Conservation (phyloP, 2,113 vertebrate genomes). For the Xenotilapia flavipinnis region DNA sequence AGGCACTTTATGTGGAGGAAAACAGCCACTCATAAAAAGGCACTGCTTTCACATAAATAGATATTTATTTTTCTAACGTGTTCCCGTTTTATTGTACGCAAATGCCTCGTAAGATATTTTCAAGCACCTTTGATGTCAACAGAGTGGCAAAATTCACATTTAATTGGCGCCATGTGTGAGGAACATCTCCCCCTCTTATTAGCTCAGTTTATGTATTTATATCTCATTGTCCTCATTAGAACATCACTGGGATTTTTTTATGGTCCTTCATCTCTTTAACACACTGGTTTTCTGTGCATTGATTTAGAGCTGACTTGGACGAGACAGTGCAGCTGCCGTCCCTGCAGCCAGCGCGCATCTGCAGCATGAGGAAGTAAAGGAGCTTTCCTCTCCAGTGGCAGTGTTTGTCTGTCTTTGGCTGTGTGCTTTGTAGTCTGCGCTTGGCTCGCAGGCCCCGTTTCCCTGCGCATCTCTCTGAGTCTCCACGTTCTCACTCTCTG, state of each 20-base stretch:
- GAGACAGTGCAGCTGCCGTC: constrained; percentile 11
- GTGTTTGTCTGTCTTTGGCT: constrained; percentile 14
- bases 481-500: not conserved
- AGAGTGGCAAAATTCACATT: constrained; percentile 12
- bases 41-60: constrained; percentile 5
- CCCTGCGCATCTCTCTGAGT: not conserved
- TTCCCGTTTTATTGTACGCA: constrained; percentile 31
- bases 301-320: not conserved
- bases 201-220: constrained; percentile 33
- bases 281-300: not conserved
- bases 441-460: not conserved
- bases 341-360: not conserved
- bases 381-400: constrained; percentile 24
- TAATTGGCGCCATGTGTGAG: constrained; percentile 36
- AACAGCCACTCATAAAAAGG: constrained; percentile 31
- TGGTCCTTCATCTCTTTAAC: not conserved
- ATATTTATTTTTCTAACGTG: constrained; percentile 34
- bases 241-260: not conserved
- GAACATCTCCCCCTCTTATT: constrained; percentile 17
- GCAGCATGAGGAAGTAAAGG: constrained; percentile 10
- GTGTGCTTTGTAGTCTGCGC: not conserved
- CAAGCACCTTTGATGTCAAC: constrained; percentile 31
- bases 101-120: constrained; percentile 26
- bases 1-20: constrained; percentile 19
- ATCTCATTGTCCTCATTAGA: constrained; percentile 38